Base-by-base conservation (phyloP, 2,113 vertebrate species). In the Callithrix jacchus region DNA sequence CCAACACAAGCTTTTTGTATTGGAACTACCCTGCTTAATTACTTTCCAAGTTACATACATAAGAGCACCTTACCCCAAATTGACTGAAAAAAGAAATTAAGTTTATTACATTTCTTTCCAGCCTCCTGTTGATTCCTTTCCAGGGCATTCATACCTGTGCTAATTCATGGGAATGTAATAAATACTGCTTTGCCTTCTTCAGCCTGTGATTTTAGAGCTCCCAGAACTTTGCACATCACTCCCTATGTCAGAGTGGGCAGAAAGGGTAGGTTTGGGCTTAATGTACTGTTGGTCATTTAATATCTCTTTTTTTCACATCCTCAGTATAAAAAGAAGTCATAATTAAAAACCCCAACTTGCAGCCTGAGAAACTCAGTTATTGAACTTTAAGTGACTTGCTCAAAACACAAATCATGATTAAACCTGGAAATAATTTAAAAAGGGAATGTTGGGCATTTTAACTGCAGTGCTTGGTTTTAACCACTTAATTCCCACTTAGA, bases 341-440 rank as follows among this genome's bases (percentile, higher is more conserved):
- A 84, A 91, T 98, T 97, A 96, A 84, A 89, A 47, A 8, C 20
- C 35, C 32, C 37, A 95, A 81, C 76, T 91, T 58, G 35, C n/a
- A 88, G 79, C 13, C 77, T 87, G 61, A 95, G 70, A 97, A 96
- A 91, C 58, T 87, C 81, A 95, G 76, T 95, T 96, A 95, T 83
- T 94, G 83, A 96, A 95, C n/a, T 90, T 90, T 86, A 88, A 91
- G 85, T 93, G 77, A 93, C 45, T 96, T 94, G 74, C 76, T 95
- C 61, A 54, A 93, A 97, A 94, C 76, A 90, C 80, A 95, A 89
- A 96, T 93, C 85, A 97, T 18, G 18, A 97, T 97, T 97, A 93
- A 97, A 93, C 97, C 89, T 97, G 89, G 89, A 96, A 97, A 97
- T 94, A 95, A 97, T 70, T 92, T 89, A 49, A 95, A 95, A 66